Evolutionary conservation across 2,113 vertebrate species (phyloP), one percentile per base, ranked within the genome.

Genomic region (Ceuthmochares aereus): DNA sequence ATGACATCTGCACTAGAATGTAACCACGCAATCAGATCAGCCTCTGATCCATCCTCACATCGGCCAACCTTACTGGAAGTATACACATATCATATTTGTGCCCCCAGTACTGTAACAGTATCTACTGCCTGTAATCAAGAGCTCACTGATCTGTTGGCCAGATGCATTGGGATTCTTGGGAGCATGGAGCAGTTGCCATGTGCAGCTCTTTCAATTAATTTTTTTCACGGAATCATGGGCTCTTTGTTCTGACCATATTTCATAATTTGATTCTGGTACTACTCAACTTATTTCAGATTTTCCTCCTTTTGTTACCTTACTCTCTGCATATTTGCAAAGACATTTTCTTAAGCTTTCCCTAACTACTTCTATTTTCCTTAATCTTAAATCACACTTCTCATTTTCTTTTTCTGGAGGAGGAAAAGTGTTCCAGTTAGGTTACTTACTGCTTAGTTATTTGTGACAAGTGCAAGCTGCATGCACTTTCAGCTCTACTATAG

Each of bases 151-250:
- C 19, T 47, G 17, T 32, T 34, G 52, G 11, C 23, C 22, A 59
- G 25, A 15, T n/a, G 10, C 0, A 0, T 30, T 54, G 12, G 18
- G 27, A 64, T 17, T 47, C 51, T 52, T 40, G 36, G 51, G 25
- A 77, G 45, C 12, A n/a, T 4, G 13, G 36, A 63, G 32, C 16
- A 34, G 15, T 21, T 64, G 32, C 19, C 36, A 76, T 43, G 27
- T 42, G 43, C 49, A 37, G 13, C 16, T 72, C 37, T 66, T 66
- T 52, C 26, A 40, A 10, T 59, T 45, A 15, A n/a, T 58, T 52
- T 16, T 16, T 70, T 40, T 54, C 40, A 47, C 29, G 40, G 11
- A 66, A 59, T 66, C 22, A 59, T 1, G 2, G 34, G 15, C 15
- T 70, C 37, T 67, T 72, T 62, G 10, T n/a, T 87, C 66, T 78